Percentiles rank a stretch among this genome's conserved stretches.
These are phyloP conservation scores for Tragelaphus scriptus DNA, from an alignment of 2,113 vertebrate genomes.

Conservation along the genomic window DNA sequence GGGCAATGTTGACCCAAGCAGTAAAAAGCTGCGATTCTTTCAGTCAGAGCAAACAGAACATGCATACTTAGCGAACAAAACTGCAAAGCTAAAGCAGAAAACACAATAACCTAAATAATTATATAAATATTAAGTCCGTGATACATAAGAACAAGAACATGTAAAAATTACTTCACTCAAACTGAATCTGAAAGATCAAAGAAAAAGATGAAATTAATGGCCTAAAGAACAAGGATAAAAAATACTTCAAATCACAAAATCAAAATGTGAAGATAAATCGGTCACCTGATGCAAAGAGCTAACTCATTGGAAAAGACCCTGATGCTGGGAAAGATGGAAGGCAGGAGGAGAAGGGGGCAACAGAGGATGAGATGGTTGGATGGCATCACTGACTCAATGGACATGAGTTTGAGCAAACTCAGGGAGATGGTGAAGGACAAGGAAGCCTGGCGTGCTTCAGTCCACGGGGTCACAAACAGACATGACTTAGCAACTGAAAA, in stretches of 20 bases:
- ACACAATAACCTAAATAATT: background rate
- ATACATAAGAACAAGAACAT: background rate
- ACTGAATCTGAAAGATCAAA: background rate
- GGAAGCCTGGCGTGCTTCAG: background rate
- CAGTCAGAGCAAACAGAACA: background rate
- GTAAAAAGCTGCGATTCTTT: background rate
- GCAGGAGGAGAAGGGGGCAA: background rate
- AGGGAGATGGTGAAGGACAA: background rate
- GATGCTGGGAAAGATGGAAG: background rate
- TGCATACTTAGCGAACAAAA: background rate
- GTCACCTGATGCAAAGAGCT: background rate
- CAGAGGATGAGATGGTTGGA: background rate
- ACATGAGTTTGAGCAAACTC: background rate
- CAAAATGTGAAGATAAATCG: background rate
- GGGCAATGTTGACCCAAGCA: background rate
- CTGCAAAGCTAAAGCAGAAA: background rate
- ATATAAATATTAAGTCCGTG: background rate
- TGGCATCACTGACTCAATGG: background rate
- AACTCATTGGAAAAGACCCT: background rate
- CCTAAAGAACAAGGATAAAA: background rate
- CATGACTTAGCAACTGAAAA: background rate
- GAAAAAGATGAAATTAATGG: background rate
- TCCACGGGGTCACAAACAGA: background rate
- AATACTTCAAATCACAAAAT: background rate
- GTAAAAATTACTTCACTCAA: conserved; percentile 5